A percentile compares a stretch with the other conserved stretches of the same genome.
phyloP scores from a whole-genome alignment of 2,113 vertebrate genomes.

The human region GRCh38 chr2:780001-780500 shows the following conservation, averaged over 20 bases:
- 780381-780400: too few species aligned
- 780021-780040: background rate
- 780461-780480: too few species aligned
- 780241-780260: rapidly evolving
- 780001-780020: background rate
- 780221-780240: background rate
- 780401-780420: too few species aligned
- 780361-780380: too few species aligned
- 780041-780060: background rate
- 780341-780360: background rate
- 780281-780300: background rate
- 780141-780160: rapidly evolving
- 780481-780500: too few species aligned
- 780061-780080: too few species aligned
- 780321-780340: background rate
- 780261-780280: too few species aligned
- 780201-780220: too few species aligned
- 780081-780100: background rate
- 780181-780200: background rate
- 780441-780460: too few species aligned
- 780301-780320: background rate
- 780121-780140: too few species aligned
- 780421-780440: too few species aligned
- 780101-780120: rapidly evolving
- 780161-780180: too few species aligned